phyloP scores from a whole-genome alignment of 2,797 vertebrate species.

The Centroberyx gerrardi region DNA sequence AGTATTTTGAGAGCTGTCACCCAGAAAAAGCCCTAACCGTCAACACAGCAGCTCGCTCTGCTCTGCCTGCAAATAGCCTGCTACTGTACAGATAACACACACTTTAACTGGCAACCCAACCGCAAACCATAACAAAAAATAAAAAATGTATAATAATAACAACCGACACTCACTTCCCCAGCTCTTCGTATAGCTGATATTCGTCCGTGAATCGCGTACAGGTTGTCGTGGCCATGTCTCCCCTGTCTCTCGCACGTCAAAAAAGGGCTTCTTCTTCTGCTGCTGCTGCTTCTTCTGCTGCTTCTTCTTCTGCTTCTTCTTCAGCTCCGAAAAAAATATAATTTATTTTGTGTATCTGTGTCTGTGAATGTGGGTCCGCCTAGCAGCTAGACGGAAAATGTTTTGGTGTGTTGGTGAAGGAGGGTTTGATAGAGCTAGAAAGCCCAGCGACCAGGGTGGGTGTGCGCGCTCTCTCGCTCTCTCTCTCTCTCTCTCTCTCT shows the following conservation, averaged over 20 bases:
- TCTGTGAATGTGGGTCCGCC: conserved; percentile 51
- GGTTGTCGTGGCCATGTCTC: conserved; percentile 94
- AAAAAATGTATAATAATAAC: not conserved
- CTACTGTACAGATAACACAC: not conserved
- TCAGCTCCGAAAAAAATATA: conserved; percentile 42
- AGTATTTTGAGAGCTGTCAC: conserved; percentile 70
- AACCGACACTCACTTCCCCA: conserved; percentile 91
- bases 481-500: not conserved
- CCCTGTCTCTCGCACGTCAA: conserved; percentile 46
- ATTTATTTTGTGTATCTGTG: not conserved
- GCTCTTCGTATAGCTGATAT: conserved; percentile 98
- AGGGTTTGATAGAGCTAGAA: conserved; percentile 31
- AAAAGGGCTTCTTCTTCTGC: not conserved
- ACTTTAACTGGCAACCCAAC: not conserved
- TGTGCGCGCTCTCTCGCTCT: not conserved
- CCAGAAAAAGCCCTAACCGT: conserved; percentile 39
- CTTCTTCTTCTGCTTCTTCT: conserved; percentile 28
- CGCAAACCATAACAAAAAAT: not conserved
- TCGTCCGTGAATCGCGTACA: conserved; percentile 99
- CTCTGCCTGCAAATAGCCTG: conserved; percentile 27
- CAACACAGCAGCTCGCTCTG: conserved; percentile 12
- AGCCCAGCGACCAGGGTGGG: conserved; percentile 30
- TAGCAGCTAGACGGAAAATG: conserved; percentile 58
- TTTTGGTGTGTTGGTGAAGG: conserved; percentile 42
- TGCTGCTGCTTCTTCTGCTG: not conserved